Percentiles rank a stretch among this genome's conserved stretches.
phyloP scores from a whole-genome alignment of 2,113 vertebrate genomes.

The Stegastes partitus region DNA sequence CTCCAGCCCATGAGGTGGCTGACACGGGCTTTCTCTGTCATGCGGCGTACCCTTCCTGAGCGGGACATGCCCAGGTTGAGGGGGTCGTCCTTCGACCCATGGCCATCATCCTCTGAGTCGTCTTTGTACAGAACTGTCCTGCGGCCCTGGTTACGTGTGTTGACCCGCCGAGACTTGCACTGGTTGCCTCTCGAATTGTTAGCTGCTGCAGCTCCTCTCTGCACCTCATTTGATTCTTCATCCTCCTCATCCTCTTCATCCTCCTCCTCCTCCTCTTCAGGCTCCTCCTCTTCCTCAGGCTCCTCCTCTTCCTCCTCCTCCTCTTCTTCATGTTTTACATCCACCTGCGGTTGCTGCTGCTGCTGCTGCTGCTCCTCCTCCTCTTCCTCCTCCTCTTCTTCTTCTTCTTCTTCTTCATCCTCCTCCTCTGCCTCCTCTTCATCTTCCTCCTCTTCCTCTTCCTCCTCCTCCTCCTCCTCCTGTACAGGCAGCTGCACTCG shows the following conservation, averaged over 20 bases:
- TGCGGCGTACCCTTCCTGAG: constrained; percentile 96
- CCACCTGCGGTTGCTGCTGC: constrained; percentile 71
- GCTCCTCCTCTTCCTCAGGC: constrained; percentile 76
- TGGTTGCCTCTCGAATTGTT: constrained; percentile 68
- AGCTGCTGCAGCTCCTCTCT: constrained; percentile 28
- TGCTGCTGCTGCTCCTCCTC: constrained; percentile 64
- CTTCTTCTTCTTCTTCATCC: constrained; percentile 74
- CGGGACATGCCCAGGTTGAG: constrained; percentile 97
- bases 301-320: constrained; percentile 79
- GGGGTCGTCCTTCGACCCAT: constrained; percentile 90
- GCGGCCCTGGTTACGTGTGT: constrained; percentile 96
- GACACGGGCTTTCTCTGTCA: constrained; percentile 99
- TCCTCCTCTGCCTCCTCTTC: constrained; percentile 81
- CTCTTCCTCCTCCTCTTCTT: constrained; percentile 72
- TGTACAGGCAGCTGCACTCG: constrained; percentile 69
- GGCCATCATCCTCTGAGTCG: constrained; percentile 93
- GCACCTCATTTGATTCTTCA: constrained; percentile 76
- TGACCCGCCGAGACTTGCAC: constrained; percentile 89
- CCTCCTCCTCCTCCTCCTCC: constrained; percentile 78
- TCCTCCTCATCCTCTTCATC: constrained; percentile 79
- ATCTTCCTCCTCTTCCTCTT: constrained; percentile 79
- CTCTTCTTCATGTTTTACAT: constrained; percentile 69
- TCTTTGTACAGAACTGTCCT: constrained; percentile 95
- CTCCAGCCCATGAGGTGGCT: constrained; percentile 99
- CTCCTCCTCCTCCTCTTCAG: constrained; percentile 77